These are phyloP conservation scores for Glomeris marginata DNA, from an alignment of 2,888 invertebrate species.

Conservation along the genomic window DNA sequence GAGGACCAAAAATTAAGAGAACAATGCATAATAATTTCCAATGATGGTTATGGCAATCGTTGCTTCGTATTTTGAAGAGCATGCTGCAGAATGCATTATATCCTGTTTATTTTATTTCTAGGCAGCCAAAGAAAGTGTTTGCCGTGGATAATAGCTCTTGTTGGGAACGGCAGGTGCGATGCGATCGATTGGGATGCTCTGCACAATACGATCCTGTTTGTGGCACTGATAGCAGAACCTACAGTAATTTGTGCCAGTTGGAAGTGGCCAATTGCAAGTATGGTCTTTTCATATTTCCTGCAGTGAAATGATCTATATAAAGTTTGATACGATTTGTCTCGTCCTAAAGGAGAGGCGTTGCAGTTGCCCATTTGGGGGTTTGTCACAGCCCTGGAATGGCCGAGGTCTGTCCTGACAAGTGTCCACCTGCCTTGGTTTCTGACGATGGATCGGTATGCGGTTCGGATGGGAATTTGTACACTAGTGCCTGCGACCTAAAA, in stretches of 20 bases:
- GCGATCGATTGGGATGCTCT: conserved; percentile 78
- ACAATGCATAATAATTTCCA: too few relatives aligned
- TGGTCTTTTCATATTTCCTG: conserved; percentile 18
- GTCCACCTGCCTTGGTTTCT: conserved; percentile 22
- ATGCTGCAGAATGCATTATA: too few relatives aligned
- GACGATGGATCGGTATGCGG: conserved; percentile 67
- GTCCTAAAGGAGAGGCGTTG: conserved; percentile 72
- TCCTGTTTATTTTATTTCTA: neutral
- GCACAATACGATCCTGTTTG: conserved; percentile 51
- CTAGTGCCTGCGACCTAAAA: conserved; percentile 86
- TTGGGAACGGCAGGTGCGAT: conserved; percentile 68
- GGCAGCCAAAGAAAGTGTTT: conserved; percentile 54
- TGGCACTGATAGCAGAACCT: conserved; percentile 10
- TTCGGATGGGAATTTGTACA: conserved; percentile 81
- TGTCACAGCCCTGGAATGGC: conserved; percentile 55
- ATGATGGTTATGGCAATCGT: too few relatives aligned
- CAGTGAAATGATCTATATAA: too few relatives aligned
- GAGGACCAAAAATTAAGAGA: conserved; percentile 8
- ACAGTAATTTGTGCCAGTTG: conserved; percentile 62
- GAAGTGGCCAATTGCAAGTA: conserved; percentile 82
- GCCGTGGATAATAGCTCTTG: conserved; percentile 78
- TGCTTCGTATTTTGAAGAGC: too few relatives aligned
- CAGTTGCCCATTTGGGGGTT: conserved; percentile 73
- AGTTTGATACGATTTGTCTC: too few relatives aligned
- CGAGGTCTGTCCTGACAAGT: conserved; percentile 46